phyloP scores from a whole-genome alignment of 2,888 invertebrate genomes.

The Megaustenia siamemsis region DNA sequence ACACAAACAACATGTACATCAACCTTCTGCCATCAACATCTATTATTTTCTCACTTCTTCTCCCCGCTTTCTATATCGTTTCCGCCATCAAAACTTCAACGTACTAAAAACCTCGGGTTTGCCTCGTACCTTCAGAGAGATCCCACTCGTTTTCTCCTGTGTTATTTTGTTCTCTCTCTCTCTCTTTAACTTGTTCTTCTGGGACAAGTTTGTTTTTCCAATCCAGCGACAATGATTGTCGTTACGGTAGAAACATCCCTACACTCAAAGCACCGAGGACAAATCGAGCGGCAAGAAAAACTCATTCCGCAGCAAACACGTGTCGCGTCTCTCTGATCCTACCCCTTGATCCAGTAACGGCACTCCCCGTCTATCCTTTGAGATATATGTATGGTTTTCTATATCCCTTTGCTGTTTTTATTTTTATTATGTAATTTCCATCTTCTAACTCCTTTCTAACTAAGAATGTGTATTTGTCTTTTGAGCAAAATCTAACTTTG shows the following conservation, averaged over 20 bases:
- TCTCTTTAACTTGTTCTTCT: neutral
- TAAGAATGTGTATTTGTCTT: neutral
- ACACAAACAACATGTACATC: neutral
- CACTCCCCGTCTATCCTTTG: neutral
- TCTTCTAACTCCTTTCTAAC: neutral
- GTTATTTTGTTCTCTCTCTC: neutral
- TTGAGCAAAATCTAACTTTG: neutral
- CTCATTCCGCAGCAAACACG: conserved; percentile 35
- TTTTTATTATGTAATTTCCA: neutral
- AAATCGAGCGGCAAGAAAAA: conserved; percentile 38
- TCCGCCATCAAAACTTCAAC: neutral
- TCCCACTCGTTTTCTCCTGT: neutral
- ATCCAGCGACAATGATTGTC: conserved; percentile 44
- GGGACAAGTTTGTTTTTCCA: conserved; percentile 49
- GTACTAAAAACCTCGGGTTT: neutral
- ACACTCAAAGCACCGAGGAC: conserved; percentile 30
- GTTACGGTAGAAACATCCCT: conserved; percentile 16
- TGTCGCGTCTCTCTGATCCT: conserved; percentile 38
- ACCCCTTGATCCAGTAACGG: conserved; percentile 33
- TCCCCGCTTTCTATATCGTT: neutral
- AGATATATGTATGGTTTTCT: neutral
- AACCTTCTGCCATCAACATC: neutral
- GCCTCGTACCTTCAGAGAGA: neutral
- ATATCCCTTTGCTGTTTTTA: neutral
- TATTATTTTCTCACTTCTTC: neutral